phyloP scores from a whole-genome alignment of 2,113 vertebrate genomes.

The Pantherophis guttatus region DNA sequence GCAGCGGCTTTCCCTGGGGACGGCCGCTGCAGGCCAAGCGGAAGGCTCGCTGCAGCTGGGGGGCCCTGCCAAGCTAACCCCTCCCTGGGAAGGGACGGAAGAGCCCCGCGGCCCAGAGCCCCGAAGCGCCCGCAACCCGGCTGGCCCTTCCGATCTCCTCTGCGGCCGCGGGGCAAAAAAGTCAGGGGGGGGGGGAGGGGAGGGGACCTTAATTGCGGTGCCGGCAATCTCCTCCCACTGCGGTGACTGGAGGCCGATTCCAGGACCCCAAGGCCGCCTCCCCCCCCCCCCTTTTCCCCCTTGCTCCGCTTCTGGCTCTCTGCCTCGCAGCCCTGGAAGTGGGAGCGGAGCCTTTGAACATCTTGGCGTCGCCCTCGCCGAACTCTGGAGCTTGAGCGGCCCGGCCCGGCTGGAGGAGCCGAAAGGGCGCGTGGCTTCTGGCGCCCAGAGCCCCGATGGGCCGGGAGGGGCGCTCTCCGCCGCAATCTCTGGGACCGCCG shows the following conservation, averaged over 20 bases:
- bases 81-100: neutral
- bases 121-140: neutral
- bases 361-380: neutral
- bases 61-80: neutral
- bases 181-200: neutral
- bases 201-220: neutral
- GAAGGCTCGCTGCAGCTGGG: neutral
- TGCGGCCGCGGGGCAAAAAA: neutral
- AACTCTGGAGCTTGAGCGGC: neutral
- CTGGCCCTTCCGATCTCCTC: neutral
- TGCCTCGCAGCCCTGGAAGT: neutral
- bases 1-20: neutral
- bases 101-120: neutral
- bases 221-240: neutral
- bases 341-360: neutral
- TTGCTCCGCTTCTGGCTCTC: neutral
- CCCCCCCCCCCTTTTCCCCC: neutral
- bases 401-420: neutral
- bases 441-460: neutral
- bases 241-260: neutral
- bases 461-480: neutral
- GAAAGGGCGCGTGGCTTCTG: neutral
- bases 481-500: neutral
- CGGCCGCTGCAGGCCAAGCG: neutral
- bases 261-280: neutral